Base-by-base conservation (phyloP, 1,140 invertebrate genomes). In the Lepidurus apus region DNA sequence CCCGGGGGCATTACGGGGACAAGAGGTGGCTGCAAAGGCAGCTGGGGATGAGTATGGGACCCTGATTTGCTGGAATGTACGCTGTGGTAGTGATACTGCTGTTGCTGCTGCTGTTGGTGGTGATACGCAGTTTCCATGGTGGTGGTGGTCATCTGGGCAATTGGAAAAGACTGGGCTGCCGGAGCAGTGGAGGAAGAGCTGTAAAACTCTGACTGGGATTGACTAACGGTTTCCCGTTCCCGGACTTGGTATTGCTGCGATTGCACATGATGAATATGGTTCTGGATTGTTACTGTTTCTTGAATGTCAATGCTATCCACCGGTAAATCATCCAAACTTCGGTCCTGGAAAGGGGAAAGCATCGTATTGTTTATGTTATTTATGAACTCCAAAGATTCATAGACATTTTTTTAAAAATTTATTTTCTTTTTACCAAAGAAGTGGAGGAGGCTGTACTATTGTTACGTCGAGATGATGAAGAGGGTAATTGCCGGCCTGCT, bases 401-500 rank as follows among this genome's bases (percentile, higher is more conserved):
- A 47, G 6, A 3, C 45, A 47, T 7, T 47, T 17, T 1, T 1
- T 26, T 26, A n/a, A n/a, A n/a, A n/a, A n/a, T n/a, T n/a, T n/a
- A n/a, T n/a, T 65, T 11, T 65, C 21, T 65, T 17, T 65, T 65
- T 65, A 65, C 53, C 13, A 65, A 17, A 13, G 79, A 74, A 65
- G 80, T 34, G 75, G 74, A 65, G 43, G 74, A 44, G 9, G 21
- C 43, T 75, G 47, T 81, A 79, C 21, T 79, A 77, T 43, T 80
- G 79, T 45, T 79, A 77, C 24, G 80, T 43, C 77, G 65, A 47
- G 42, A 79, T 74, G 26, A 75, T 8, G 82, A 81, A 21, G 86
- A 84, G 7, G 90, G 89, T 34, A 88, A 86, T 80, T 89, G 85
- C n/a, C 89, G 80, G 78, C 86, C 85, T 44, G 87, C 88, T 26